Evolutionary conservation across 1,140 invertebrate genomes (phyloP).

Genomic region (Platyura marginata): DNA sequence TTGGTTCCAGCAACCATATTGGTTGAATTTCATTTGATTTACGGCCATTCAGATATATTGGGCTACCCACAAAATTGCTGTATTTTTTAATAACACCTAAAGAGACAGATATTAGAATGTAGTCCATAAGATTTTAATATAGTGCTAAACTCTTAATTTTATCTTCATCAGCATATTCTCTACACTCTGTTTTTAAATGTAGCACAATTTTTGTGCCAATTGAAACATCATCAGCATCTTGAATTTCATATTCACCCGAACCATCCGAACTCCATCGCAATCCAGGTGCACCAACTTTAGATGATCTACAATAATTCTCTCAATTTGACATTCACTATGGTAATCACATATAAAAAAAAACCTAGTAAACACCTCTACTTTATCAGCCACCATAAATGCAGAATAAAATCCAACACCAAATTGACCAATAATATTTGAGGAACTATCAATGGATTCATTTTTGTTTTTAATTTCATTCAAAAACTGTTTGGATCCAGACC

Average conservation of each 20-base stretch:
- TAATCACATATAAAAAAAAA: too few species aligned
- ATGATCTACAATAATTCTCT: too few species aligned
- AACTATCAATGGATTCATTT: constrained; percentile 33
- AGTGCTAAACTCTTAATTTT: constrained; percentile 66
- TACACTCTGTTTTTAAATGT: constrained; percentile 68
- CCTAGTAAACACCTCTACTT: constrained; percentile 82
- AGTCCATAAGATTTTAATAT: too few species aligned
- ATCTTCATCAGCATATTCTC: constrained; percentile 77
- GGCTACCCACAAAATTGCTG: constrained; percentile 90
- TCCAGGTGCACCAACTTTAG: constrained; percentile 40
- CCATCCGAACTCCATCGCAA: constrained; percentile 82
- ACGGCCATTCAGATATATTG: constrained; percentile 80
- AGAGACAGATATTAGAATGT: constrained; percentile 12
- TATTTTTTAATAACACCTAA: constrained; percentile 84
- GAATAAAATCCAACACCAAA: constrained; percentile 99
- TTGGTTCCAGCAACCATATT: constrained; percentile 83
- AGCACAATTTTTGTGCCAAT: constrained; percentile 87
- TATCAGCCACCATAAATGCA: constrained; percentile 90
- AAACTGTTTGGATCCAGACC: constrained; percentile 89
- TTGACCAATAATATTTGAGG: constrained; percentile 84
- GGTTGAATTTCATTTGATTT: constrained; percentile 76
- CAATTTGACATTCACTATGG: too few species aligned
- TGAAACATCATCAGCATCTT: constrained; percentile 62
- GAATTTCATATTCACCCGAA: constrained; percentile 78
- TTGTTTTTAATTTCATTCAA: constrained; percentile 66